Percentiles rank a stretch among this genome's conserved stretches.
Conservation (phyloP, 2,113 vertebrate genomes). For the Hucho hucho region DNA sequence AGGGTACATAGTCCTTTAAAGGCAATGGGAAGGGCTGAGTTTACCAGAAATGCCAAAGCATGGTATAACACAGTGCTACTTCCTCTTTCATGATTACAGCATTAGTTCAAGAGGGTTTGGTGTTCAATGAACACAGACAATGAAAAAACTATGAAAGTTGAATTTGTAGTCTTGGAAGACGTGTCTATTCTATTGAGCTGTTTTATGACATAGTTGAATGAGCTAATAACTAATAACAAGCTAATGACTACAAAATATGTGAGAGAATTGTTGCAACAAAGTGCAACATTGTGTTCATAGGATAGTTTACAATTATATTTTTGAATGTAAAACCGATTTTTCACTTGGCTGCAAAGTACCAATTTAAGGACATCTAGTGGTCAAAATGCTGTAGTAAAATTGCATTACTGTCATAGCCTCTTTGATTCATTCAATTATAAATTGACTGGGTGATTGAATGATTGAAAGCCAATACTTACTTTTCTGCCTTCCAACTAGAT, state of each 20-base stretch:
- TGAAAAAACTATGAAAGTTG: neutral
- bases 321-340: too few species aligned
- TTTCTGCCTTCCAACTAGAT: neutral
- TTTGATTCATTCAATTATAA: neutral
- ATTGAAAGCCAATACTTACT: neutral
- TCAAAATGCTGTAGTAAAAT: slow-evolving; percentile 13
- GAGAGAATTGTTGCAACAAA: too few species aligned
- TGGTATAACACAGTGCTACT: slow-evolving; percentile 50
- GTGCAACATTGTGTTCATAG: too few species aligned
- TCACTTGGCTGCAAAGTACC: too few species aligned
- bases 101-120: slow-evolving; percentile 26
- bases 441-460: neutral
- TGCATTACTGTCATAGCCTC: neutral
- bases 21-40: slow-evolving; percentile 82
- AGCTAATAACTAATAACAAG: neutral
- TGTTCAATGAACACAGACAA: slow-evolving; percentile 7
- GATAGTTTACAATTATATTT: too few species aligned
- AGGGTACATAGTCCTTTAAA: slow-evolving; percentile 93
- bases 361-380: slow-evolving; percentile 59
- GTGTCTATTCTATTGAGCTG: neutral
- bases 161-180: neutral
- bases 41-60: slow-evolving; percentile 77
- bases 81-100: slow-evolving; percentile 58
- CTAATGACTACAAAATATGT: too few species aligned
- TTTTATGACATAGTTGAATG: neutral